A percentile compares a stretch with the other conserved stretches of the same genome.
Conservation (phyloP, 2,113 vertebrate species). For the Chrysochloris asiatica region DNA sequence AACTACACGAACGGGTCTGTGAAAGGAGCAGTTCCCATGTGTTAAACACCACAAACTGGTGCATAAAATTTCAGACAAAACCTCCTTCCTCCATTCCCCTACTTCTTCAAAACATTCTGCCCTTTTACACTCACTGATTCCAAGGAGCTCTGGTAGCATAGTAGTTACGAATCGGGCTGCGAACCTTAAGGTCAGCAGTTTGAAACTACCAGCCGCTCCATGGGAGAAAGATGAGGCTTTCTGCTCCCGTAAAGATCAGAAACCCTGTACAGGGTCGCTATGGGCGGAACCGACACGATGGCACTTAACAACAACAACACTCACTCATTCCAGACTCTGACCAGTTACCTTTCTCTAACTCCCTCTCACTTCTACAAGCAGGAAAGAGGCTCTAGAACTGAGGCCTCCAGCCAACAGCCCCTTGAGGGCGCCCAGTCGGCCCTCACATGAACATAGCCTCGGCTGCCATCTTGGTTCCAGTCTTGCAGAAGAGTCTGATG, state of each 20-base stretch:
- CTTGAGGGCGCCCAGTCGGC: fast-evolving
- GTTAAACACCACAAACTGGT: not conserved
- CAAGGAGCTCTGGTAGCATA: too few relatives aligned
- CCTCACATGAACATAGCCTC: not conserved
- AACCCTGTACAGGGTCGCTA: too few relatives aligned
- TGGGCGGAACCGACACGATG: too few relatives aligned
- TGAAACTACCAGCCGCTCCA: too few relatives aligned
- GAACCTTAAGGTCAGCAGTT: too few relatives aligned
- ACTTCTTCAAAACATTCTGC: not conserved
- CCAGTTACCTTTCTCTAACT: not conserved
- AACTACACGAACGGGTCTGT: not conserved
- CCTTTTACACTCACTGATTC: too few relatives aligned
- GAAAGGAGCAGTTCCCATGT: not conserved
- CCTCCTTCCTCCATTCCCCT: not conserved
- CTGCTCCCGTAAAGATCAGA: too few relatives aligned
- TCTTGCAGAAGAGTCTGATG: not conserved
- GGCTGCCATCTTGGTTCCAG: not conserved
- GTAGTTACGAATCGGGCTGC: too few relatives aligned
- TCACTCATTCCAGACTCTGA: too few relatives aligned
- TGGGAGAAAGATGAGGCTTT: too few relatives aligned
- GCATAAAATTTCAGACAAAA: not conserved
- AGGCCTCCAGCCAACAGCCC: not conserved
- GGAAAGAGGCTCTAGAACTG: not conserved
- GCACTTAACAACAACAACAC: too few relatives aligned
- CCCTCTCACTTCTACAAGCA: not conserved